Conservation (phyloP, 2,797 vertebrate species). For the Poecilia gillii region DNA sequence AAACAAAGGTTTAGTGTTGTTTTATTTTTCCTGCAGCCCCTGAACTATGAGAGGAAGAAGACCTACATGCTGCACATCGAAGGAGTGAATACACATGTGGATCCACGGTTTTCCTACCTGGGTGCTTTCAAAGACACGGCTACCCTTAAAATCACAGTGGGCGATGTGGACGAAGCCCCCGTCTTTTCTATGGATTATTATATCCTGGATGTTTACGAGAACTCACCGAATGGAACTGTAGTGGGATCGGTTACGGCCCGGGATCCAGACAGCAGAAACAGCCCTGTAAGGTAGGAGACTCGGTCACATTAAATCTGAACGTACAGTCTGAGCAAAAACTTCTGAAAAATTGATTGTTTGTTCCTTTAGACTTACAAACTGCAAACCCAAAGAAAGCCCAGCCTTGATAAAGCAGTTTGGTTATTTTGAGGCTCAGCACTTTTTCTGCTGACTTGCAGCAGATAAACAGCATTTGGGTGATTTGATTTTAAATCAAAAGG, state of each 20-base stretch:
- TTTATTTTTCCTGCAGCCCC: conserved; percentile 78
- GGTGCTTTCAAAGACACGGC: conserved; percentile 95
- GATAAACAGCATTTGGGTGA: not conserved
- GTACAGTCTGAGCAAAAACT: not conserved
- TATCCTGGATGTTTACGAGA: conserved; percentile 95
- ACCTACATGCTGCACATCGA: conserved; percentile 95
- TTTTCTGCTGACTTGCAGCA: conserved; percentile 19
- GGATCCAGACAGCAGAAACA: conserved; percentile 93
- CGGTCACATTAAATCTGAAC: not conserved
- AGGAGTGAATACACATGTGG: conserved; percentile 92
- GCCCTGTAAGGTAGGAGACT: conserved; percentile 87
- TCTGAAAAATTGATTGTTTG: not conserved
- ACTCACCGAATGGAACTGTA: conserved; percentile 85
- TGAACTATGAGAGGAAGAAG: conserved; percentile 98
- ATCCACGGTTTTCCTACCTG: conserved; percentile 91
- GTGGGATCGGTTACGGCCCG: conserved; percentile 91
- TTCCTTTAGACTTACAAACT: not conserved
- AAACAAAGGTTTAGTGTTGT: too few species aligned
- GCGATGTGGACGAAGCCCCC: conserved; percentile 93
- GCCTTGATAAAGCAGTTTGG: not conserved
- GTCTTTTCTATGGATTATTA: conserved; percentile 94
- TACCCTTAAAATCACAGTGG: conserved; percentile 93
- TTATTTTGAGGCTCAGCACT: conserved; percentile 30
- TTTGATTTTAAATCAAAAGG: conserved; percentile 21
- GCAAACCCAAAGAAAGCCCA: not conserved